phyloP scores from a whole-genome alignment of 2,888 invertebrate genomes.

The Drosophila kambysellisi region DNA sequence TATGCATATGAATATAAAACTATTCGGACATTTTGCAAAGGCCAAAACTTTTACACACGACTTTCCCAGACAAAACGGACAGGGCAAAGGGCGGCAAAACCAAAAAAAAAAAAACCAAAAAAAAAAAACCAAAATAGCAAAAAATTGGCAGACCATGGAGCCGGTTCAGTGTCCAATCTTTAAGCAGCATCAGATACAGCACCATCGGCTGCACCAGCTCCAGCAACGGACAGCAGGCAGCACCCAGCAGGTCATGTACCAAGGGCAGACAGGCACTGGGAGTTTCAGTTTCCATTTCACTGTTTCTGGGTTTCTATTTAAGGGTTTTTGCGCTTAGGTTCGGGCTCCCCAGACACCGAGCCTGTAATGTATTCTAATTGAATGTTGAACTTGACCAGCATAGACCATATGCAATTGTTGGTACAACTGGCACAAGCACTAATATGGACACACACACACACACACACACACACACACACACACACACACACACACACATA shows the following conservation, averaged over 20 bases:
- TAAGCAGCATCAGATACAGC: constrained; percentile 12
- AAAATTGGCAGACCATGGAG: constrained; percentile 4
- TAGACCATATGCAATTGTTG: constrained; percentile 49
- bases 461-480: constrained; percentile 4
- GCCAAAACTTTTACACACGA: constrained; percentile 55
- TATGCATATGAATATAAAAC: constrained; percentile 80
- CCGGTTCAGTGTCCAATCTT: constrained; percentile 31
- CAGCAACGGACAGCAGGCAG: not conserved
- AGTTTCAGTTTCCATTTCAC: constrained; percentile 39
- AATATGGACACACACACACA: not conserved
- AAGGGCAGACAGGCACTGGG: constrained; percentile 44
- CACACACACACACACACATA: constrained; percentile 7
- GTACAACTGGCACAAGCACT: constrained; percentile 5
- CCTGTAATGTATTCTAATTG: constrained; percentile 79
- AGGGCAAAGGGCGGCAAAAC: too few species aligned
- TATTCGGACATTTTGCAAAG: constrained; percentile 67
- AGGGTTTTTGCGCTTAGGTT: constrained; percentile 12
- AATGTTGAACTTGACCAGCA: constrained; percentile 77
- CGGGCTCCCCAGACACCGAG: constrained; percentile 69
- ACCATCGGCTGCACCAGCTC: not conserved
- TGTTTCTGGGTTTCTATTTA: constrained; percentile 23
- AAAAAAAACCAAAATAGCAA: too few species aligned
- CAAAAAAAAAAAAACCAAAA: not conserved
- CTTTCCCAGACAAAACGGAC: constrained; percentile 21
- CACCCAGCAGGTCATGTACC: constrained; percentile 43